Percentiles rank a stretch among this genome's conserved stretches.
Conservation (phyloP, 2,888 invertebrate species). For the Amaurobius ferox region DNA sequence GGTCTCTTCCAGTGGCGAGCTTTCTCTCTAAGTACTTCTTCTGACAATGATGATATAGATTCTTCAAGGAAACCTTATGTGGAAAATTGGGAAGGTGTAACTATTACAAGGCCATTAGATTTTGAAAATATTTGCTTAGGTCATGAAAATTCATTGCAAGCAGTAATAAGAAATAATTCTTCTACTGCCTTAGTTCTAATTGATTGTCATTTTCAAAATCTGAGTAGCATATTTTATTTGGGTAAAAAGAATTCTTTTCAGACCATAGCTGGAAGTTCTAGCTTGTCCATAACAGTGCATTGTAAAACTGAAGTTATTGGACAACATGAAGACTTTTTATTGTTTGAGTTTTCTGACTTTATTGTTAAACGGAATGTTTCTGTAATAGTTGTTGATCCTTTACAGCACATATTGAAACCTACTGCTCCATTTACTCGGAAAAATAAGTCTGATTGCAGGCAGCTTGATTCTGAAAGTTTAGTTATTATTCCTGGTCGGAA, state of each 20-base stretch:
- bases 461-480: constrained; percentile 38
- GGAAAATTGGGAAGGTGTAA: constrained; percentile 33
- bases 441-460: constrained; percentile 25
- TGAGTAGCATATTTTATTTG: constrained; percentile 48
- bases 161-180: constrained; percentile 33
- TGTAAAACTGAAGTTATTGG: constrained; percentile 62
- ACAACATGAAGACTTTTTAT: constrained; percentile 41
- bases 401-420: constrained; percentile 60
- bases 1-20: constrained; percentile 62
- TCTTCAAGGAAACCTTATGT: constrained; percentile 29
- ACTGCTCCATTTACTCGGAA: constrained; percentile 37
- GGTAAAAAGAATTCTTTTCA: constrained; percentile 17
- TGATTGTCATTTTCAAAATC: constrained; percentile 50
- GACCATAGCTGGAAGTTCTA: constrained; percentile 25
- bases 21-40: constrained; percentile 43
- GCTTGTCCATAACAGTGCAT: constrained; percentile 30
- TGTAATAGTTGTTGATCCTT: constrained; percentile 42
- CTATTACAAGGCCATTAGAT: constrained; percentile 43
- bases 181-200: constrained; percentile 10
- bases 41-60: constrained; percentile 17
- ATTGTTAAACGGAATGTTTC: constrained; percentile 44
- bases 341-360: constrained; percentile 66
- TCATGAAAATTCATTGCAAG: constrained; percentile 39
- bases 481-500: constrained; percentile 58
- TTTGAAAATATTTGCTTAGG: constrained; percentile 48